Conservation (phyloP, 2,797 vertebrate species). For the Arvicola amphibius region DNA sequence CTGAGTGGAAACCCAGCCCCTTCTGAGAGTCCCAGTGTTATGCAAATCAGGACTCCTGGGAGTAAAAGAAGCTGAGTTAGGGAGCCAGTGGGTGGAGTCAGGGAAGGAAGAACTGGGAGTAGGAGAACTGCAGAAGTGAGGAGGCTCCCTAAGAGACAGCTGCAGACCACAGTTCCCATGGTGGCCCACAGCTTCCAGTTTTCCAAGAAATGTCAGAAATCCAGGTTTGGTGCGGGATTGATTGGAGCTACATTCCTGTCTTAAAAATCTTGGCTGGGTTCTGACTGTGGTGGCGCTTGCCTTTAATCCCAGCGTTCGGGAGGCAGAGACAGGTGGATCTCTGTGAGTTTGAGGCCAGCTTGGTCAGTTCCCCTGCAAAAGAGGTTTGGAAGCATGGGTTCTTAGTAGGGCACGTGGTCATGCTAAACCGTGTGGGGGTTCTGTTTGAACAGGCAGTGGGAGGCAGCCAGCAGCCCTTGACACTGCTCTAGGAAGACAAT, state of each 20-base stretch:
- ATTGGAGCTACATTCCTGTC: not conserved
- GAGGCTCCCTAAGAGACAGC: not conserved
- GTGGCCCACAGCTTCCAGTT: not conserved
- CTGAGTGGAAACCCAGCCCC: not conserved
- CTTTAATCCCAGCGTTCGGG: no score
- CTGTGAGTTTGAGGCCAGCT: no score
- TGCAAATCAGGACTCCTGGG: accelerated
- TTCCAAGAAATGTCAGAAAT: not conserved
- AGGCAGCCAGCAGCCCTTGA: not conserved
- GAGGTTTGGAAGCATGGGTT: not conserved
- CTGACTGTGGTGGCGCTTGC: no score
- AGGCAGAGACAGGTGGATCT: no score
- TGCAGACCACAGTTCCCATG: not conserved
- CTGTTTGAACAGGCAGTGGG: not conserved
- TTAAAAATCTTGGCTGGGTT: not conserved
- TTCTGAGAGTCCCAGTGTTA: not conserved
- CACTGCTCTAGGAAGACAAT: not conserved
- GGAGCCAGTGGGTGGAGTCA: not conserved
- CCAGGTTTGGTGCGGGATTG: not conserved
- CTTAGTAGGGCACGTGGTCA: no score
- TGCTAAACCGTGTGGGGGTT: not conserved
- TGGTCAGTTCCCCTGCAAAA: not conserved
- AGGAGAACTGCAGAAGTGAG: not conserved
- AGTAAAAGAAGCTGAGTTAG: not conserved
- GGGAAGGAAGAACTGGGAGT: not conserved